phyloP scores from a whole-genome alignment of 2,113 vertebrate genomes.

The Colinus virginianus region DNA sequence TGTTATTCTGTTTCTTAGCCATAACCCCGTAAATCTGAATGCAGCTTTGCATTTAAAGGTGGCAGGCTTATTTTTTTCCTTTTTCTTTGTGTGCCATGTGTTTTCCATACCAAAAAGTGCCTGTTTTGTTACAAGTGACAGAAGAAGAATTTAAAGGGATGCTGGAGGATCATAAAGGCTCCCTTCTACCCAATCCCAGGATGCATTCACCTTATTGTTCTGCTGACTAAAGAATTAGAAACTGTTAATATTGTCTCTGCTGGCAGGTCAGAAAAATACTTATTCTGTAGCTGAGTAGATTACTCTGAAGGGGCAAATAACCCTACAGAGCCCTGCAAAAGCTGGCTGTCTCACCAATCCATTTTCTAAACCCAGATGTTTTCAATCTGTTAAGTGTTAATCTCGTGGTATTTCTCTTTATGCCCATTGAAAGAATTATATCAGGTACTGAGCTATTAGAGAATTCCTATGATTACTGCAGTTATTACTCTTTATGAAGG shows the following conservation, averaged over 20 bases:
- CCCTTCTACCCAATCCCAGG: conserved; percentile 23
- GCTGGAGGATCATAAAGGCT: conserved; percentile 54
- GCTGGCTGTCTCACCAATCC: conserved; percentile 31
- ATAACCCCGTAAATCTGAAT: conserved; percentile 37
- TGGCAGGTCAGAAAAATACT: conserved; percentile 72
- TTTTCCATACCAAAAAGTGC: conserved; percentile 60
- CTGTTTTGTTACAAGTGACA: conserved; percentile 65
- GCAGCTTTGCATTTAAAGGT: conserved; percentile 30
- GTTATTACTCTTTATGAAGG: conserved; percentile 6
- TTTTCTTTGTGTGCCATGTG: conserved; percentile 49
- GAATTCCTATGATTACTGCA: conserved; percentile 2
- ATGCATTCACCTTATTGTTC: conserved; percentile 33
- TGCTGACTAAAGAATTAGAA: conserved; percentile 72
- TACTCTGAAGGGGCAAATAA: conserved; percentile 63
- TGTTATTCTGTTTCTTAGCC: conserved; percentile 29
- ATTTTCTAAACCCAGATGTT: conserved; percentile 58
- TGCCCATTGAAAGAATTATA: conserved; percentile 49
- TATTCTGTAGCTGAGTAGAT: conserved; percentile 29
- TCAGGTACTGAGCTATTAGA: conserved; percentile 12
- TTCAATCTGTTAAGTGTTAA: conserved; percentile 60
- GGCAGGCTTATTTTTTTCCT: conserved; percentile 51
- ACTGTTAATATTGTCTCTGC: conserved; percentile 68
- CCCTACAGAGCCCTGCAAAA: conserved; percentile 50
- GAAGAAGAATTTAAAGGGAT: conserved; percentile 62
- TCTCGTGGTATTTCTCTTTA: conserved; percentile 44